Conservation (phyloP, 1,140 invertebrate genomes). For the Periplaneta americana region DNA sequence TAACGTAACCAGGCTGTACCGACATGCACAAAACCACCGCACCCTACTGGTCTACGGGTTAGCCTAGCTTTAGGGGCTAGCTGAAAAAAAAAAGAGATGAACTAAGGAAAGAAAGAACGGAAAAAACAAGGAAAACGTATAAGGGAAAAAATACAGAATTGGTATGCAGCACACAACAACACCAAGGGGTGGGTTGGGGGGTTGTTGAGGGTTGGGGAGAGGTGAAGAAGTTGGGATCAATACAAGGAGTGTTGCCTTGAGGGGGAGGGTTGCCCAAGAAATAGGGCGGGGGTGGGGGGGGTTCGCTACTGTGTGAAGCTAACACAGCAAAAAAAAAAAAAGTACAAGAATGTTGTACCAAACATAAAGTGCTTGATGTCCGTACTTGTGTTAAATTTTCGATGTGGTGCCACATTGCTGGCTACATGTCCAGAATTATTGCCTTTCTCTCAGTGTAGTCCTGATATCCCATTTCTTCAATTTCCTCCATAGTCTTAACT, state of each 20-base stretch:
- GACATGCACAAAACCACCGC: neutral
- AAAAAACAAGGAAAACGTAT: conserved; percentile 1
- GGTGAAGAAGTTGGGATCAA: conserved; percentile 6
- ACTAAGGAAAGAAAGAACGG: neutral
- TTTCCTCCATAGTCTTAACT: too few species aligned
- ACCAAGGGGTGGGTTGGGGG: neutral
- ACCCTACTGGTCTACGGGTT: neutral
- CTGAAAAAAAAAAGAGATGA: neutral
- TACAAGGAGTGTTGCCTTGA: conserved; percentile 7
- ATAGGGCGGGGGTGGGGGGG: neutral
- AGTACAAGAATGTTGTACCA: too few species aligned
- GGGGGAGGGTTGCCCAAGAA: neutral
- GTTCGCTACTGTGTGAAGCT: neutral
- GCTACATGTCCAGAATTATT: neutral
- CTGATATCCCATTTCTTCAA: too few species aligned
- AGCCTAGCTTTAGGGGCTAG: neutral
- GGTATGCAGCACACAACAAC: conserved; percentile 14
- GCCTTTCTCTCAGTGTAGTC: neutral
- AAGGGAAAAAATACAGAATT: conserved; percentile 7
- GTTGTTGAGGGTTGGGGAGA: neutral
- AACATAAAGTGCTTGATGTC: neutral
- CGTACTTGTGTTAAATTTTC: neutral
- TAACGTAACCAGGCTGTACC: neutral
- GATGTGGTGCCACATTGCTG: neutral
- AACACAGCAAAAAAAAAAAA: neutral